Evolutionary conservation across 2,888 invertebrate species (phyloP), one percentile per base, ranked within the genome.

Genomic region (Tetragonula carbonaria): DNA sequence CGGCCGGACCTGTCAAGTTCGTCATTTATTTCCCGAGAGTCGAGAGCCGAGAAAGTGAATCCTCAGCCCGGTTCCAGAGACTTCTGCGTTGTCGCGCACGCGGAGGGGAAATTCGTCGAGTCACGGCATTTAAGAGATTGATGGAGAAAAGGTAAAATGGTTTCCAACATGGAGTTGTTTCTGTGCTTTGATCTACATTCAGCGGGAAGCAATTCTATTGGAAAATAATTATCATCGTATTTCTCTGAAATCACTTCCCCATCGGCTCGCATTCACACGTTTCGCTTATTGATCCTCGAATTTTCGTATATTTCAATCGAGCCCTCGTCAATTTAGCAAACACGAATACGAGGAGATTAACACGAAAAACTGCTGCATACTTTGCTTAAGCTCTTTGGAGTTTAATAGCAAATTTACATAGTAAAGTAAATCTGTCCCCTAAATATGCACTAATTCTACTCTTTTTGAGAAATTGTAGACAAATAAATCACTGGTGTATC

Each of bases 21-120:
- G 90, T 90, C 92, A 92, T 93, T 92, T 91, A 91, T 92, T 92
- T 93, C 87, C 90, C 90, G 81, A 86, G 83, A 86, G 84, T 82
- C 90, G 86, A 86, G 86, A 84, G 74, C 78, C 83, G 79, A 78
- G 88, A 82, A 82, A 84, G 85, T 75, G 86, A 82, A 87, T 89
- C 85, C 78, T 79, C 74, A 74, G 73, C 65, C 76, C 78, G 74
- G 67, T 74, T 77, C 66, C 77, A 74, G 45, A 57, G 81, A 83
- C 83, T 86, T 76, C 66, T 80, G 78, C 79, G 74, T 82, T 80
- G 74, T 82, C 87, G 80, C 71, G 74, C 50, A 51, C 80, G 80
- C 79, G 74, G 83, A 28, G 86, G 68, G 76, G 71, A 65, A 84
- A 85, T 71, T 45, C 21, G 68, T 50, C 68, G 73, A 82, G 82